These are phyloP conservation scores for Nebria salina DNA, from an alignment of 2,888 invertebrate genomes.

Conservation along the genomic window DNA sequence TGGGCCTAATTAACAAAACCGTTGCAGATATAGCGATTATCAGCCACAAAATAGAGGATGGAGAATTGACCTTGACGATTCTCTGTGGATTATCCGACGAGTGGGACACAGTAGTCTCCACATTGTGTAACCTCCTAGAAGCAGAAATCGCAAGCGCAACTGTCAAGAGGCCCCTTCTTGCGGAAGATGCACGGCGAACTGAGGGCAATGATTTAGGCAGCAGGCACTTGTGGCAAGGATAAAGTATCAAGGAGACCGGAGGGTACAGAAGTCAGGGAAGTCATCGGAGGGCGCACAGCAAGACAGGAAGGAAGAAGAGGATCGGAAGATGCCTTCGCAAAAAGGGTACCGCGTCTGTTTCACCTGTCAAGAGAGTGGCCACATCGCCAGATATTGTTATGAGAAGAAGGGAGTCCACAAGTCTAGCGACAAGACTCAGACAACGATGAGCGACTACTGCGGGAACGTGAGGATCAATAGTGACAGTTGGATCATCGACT, in stretches of 20 bases:
- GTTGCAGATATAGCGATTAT: slow-evolving; percentile 29
- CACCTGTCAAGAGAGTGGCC: slow-evolving; percentile 3
- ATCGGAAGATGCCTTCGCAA: slow-evolving; percentile 3
- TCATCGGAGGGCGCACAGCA: background rate
- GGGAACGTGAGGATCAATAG: background rate
- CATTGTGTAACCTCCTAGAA: slow-evolving; percentile 29
- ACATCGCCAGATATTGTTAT: slow-evolving; percentile 10
- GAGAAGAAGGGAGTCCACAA: background rate
- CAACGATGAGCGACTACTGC: background rate
- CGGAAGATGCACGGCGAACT: slow-evolving; percentile 22
- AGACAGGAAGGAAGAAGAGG: background rate
- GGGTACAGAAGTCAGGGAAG: background rate
- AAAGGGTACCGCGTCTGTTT: slow-evolving; percentile 13
- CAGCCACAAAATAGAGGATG: slow-evolving; percentile 37
- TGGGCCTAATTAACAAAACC: slow-evolving; percentile 42
- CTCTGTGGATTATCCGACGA: slow-evolving; percentile 40
- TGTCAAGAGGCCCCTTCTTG: slow-evolving; percentile 12
- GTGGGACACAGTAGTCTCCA: slow-evolving; percentile 38
- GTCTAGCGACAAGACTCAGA: background rate
- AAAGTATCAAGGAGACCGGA: background rate
- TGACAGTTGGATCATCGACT: slow-evolving; percentile 29
- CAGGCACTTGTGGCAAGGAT: background rate
- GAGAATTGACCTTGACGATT: slow-evolving; percentile 39
- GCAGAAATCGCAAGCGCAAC: slow-evolving; percentile 12
- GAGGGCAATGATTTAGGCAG: background rate